A percentile compares a stretch with the other conserved stretches of the same genome.
Evolutionary conservation across 2,797 vertebrate species (phyloP).

Genomic region (Mallotus villosus): DNA sequence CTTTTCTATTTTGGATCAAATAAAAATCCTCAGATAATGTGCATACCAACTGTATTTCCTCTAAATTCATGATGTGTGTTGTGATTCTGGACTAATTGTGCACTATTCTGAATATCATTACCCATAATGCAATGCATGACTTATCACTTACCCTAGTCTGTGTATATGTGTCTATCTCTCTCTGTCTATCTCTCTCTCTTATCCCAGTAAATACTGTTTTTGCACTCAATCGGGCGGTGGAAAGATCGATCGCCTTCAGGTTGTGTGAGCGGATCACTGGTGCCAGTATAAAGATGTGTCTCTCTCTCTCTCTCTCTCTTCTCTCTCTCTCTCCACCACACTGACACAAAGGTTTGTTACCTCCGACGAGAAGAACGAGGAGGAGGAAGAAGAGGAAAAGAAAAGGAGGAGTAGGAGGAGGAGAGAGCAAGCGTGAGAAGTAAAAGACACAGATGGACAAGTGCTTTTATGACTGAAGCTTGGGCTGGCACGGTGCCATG

Average conservation of each 20-base stretch:
- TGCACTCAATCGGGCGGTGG: conserved; percentile 46
- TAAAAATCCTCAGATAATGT: no score
- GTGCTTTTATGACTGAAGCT: conserved; percentile 79
- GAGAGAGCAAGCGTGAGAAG: conserved; percentile 31
- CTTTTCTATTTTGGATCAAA: no score
- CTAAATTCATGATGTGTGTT: background rate
- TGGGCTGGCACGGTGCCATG: conserved; percentile 79
- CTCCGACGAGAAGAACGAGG: background rate
- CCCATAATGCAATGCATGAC: no score
- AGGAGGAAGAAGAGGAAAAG: background rate
- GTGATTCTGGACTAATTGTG: background rate
- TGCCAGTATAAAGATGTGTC: conserved; percentile 40
- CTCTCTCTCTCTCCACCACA: background rate
- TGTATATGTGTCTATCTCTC: background rate
- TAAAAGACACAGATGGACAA: conserved; percentile 78
- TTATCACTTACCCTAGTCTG: no score
- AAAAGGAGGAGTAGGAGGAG: background rate
- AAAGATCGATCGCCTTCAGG: conserved; percentile 55
- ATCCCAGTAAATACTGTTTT: conserved; percentile 29
- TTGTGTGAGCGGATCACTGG: conserved; percentile 39
- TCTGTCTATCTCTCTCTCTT: background rate
- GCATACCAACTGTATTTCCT: no score
- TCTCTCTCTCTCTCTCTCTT: background rate
- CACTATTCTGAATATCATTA: background rate
- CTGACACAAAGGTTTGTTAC: conserved; percentile 21